A percentile compares a stretch with the other conserved stretches of the same genome.
Conservation (phyloP, 2,888 invertebrate species). For the Microctonus brassicae region DNA sequence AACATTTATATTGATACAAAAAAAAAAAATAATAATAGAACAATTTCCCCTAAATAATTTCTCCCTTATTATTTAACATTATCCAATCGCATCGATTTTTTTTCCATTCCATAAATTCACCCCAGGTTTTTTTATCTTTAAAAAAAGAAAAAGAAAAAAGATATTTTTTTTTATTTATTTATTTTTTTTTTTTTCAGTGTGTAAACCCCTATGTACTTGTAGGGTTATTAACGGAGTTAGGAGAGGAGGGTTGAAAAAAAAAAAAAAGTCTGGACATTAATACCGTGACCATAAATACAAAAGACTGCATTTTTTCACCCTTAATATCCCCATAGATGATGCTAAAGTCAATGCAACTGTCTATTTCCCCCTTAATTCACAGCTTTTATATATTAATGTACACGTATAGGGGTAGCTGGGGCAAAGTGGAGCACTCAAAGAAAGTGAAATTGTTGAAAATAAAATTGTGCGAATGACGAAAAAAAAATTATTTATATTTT, state of each 20-base stretch:
- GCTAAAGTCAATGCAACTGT: not conserved
- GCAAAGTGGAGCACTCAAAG: too few species aligned
- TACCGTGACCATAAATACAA: constrained; percentile 61
- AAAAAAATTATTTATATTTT: too few species aligned
- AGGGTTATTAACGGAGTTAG: constrained; percentile 46
- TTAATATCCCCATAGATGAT: not conserved
- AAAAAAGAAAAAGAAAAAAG: not conserved
- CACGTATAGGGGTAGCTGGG: constrained; percentile 1
- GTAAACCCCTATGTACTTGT: constrained; percentile 8
- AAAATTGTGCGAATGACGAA: too few species aligned
- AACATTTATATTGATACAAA: not conserved
- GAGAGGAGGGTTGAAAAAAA: constrained; percentile 37
- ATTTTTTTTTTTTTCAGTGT: not conserved
- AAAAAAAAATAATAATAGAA: not conserved
- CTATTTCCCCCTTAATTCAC: not conserved
- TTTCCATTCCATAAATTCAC: not conserved
- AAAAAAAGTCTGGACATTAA: constrained; percentile 57
- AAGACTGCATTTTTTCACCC: constrained; percentile 44
- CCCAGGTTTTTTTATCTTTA: not conserved
- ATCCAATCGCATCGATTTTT: constrained; percentile 7
- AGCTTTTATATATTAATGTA: not conserved
- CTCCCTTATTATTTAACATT: not conserved
- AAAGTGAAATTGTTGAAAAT: too few species aligned
- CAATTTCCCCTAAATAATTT: not conserved
- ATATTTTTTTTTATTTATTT: not conserved